Conservation (phyloP, 2,888 invertebrate genomes). For the Morpho deidamia region DNA sequence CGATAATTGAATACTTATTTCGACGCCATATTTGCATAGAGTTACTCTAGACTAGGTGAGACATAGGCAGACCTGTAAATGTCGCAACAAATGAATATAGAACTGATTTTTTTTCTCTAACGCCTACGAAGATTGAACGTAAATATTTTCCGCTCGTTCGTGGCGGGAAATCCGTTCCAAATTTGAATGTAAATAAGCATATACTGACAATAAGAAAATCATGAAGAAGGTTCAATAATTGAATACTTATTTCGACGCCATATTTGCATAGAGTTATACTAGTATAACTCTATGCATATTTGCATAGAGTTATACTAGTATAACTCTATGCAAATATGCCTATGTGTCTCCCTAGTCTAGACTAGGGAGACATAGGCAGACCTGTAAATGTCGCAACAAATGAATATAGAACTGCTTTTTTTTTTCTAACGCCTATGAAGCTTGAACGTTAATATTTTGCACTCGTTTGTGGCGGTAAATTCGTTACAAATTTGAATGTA, state of each 20-base stretch:
- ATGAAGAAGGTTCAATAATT: background rate
- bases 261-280: no score
- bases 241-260: background rate
- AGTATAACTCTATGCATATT: no score
- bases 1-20: background rate
- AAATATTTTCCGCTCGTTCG: constrained; percentile 28
- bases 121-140: constrained; percentile 58
- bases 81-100: no score
- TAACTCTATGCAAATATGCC: no score
- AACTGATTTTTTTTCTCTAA: constrained; percentile 72
- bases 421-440: constrained; percentile 72
- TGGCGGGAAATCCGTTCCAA: constrained; percentile 25
- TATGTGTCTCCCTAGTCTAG: no score
- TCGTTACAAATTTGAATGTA: constrained; percentile 21
- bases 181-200: constrained; percentile 15
- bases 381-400: no score
- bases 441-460: constrained; percentile 32
- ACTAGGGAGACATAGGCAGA: no score
- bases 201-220: background rate
- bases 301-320: no score
- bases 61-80: no score
- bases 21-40: no score
- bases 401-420: constrained; percentile 75
- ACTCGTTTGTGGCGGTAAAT: constrained; percentile 22
- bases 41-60: no score